phyloP scores from a whole-genome alignment of 2,797 vertebrate genomes.

The Clamator glandarius region DNA sequence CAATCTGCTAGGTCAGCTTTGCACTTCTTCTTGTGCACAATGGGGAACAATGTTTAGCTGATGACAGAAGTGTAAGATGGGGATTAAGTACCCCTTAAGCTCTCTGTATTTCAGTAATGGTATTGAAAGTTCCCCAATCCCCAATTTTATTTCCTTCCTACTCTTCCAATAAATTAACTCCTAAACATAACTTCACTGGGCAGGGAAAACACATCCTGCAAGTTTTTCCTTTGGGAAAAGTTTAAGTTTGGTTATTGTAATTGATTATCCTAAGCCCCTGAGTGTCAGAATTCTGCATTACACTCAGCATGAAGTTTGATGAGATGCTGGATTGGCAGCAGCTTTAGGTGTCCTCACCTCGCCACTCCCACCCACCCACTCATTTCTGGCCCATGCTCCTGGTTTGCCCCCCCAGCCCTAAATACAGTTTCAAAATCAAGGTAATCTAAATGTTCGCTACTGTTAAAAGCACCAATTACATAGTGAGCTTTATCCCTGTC shows the following conservation, averaged over 20 bases:
- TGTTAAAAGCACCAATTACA: neutral
- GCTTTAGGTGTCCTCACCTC: neutral
- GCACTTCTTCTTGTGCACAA: constrained; percentile 43
- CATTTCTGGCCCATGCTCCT: neutral
- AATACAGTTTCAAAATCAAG: neutral
- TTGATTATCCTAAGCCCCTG: constrained; percentile 39
- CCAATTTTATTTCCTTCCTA: constrained; percentile 17
- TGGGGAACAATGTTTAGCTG: constrained; percentile 48
- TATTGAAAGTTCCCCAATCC: neutral
- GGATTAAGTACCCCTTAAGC: constrained; percentile 48
- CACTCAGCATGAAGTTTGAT: neutral
- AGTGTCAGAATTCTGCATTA: constrained; percentile 22
- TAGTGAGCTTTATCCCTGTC: neutral
- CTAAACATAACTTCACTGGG: constrained; percentile 9
- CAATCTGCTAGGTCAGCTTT: constrained; percentile 66
- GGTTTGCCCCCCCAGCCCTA: neutral
- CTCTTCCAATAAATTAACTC: constrained; percentile 36
- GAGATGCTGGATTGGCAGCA: constrained; percentile 17
- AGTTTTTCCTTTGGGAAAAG: constrained; percentile 44
- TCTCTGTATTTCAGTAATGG: constrained; percentile 15
- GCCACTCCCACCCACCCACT: neutral
- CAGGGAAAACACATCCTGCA: constrained; percentile 38
- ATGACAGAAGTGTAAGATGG: constrained; percentile 47
- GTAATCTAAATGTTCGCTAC: neutral
- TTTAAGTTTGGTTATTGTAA: constrained; percentile 52